phyloP scores from a whole-genome alignment of 92 coral and sea anemone species.

The Palythoa caribaeorum region DNA sequence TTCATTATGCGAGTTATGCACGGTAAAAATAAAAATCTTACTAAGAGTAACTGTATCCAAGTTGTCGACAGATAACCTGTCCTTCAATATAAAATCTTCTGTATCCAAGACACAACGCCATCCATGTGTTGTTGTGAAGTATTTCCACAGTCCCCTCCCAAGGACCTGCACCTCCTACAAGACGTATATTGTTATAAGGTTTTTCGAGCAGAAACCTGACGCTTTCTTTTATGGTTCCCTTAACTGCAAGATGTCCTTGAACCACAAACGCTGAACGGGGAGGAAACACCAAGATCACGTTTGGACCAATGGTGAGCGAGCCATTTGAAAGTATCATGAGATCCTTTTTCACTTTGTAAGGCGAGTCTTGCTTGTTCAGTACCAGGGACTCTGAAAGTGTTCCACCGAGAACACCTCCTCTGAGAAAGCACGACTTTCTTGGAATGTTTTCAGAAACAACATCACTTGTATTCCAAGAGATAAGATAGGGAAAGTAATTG shows the following conservation, averaged over 20 bases:
- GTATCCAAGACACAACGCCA: slow-evolving; percentile 50
- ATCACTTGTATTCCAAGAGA: slow-evolving; percentile 47
- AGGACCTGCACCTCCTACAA: slow-evolving; percentile 65
- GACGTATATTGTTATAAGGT: slow-evolving; percentile 37
- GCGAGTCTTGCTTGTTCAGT: slow-evolving; percentile 40
- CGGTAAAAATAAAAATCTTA: neutral
- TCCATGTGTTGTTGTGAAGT: slow-evolving; percentile 60
- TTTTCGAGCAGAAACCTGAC: slow-evolving; percentile 36
- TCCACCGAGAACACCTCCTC: slow-evolving; percentile 65
- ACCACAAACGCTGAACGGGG: slow-evolving; percentile 65
- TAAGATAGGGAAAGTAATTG: slow-evolving; percentile 57
- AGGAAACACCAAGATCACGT: slow-evolving; percentile 65
- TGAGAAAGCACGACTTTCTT: slow-evolving; percentile 54
- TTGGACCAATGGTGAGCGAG: slow-evolving; percentile 57
- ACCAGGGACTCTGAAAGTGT: slow-evolving; percentile 48
- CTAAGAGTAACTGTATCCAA: slow-evolving; percentile 5
- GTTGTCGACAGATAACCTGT: slow-evolving; percentile 66
- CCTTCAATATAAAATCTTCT: slow-evolving; percentile 45
- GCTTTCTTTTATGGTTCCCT: slow-evolving; percentile 50
- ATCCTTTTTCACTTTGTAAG: slow-evolving; percentile 71
- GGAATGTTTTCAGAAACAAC: neutral
- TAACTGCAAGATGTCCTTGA: slow-evolving; percentile 63
- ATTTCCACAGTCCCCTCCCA: slow-evolving; percentile 73
- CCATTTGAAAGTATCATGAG: slow-evolving; percentile 69
- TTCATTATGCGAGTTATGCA: neutral